Base-by-base conservation (phyloP, 2,113 vertebrate species). In the Isichthys henryi region DNA sequence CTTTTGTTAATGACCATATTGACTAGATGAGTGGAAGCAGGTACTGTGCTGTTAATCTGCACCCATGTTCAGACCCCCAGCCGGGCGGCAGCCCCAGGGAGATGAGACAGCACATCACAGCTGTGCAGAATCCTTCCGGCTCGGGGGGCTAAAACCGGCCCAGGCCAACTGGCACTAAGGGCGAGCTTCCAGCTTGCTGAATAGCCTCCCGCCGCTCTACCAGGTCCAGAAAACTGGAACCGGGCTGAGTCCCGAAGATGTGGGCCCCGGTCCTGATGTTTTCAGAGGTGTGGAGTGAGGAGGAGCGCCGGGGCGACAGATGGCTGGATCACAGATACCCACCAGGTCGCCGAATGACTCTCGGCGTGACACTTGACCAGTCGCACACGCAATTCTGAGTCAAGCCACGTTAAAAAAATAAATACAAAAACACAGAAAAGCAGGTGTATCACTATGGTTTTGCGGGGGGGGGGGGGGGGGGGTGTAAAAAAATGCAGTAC, bases 161-260 rank as follows among this genome's bases (percentile, higher is more conserved):
- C 49, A 45, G 66, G 13, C 53, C 70, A 39, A 88, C 84, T 77
- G 87, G 43, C 43, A 89, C 85, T 35, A 35, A 88, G 62, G 88
- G 19, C 6, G 52, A 9, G 86, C 50, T 43, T 80, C 52, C 13
- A 39, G 49, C 86, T 87, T 21, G n/a, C 27, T 21, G 13, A 35
- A 52, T 35, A 3, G 13, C 9, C 50, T 87, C 21, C 58, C 11
- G n/a, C 10, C 13, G 53, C 39, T 50, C 45, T 11, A 86, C 80
- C 35, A 3, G 53, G 58, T 53, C 89, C 89, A 85, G 52, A 53
- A 77, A 89, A 88, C n/a, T 15, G 48, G 85, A 83, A 23, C 74
- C 62, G 27, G 27, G 66, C 15, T 3, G 13, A 35, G 31, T 7
- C 74, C 74, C 15, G 5, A 19, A 5, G 35, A 19, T 43, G 5